Base-by-base conservation (phyloP, 2,113 vertebrate species). In the Chinchilla lanigera region DNA sequence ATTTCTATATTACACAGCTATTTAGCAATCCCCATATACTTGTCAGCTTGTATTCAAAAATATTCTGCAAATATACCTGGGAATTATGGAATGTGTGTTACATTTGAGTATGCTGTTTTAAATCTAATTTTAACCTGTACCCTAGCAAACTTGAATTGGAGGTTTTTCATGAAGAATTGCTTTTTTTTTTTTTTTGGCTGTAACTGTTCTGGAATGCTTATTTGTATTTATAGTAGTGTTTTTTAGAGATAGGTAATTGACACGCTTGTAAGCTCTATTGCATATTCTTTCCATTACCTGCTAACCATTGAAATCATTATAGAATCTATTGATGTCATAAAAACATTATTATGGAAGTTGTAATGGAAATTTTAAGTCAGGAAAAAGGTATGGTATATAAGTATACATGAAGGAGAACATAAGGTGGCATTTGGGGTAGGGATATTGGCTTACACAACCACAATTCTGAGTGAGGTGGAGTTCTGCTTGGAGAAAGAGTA, bases 21-120 rank as follows among this genome's bases (percentile, higher is more conserved):
- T 71, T 28, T 89, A 14, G 17, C 65, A 47, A 61, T 9, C 6
- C 24, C 44, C 11, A 87, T 92, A 85, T 50, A 82, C 3, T 93
- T 93, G 47, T 89, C 67, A 78, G 0, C 89, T 26, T 71, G 5
- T 87, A 67, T 47, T 96, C 38, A 63, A 65, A 91, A 90, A 50
- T 78, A 88, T 87, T 93, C 60, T 81, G 33, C 33, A 83, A 50
- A 52, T 86, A 28, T 96, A 58, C 89, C 38, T 91, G 52, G 54
- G 86, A 83, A 54, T 71, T 86, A 24, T 88, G 58, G 58, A 50
- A 44, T 73, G 10, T 93, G 97, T 67, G 44, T 71, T 75, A 58
- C 56, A 84, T 95, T 96, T 89, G 77, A 41, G 35, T 85, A 47
- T 56, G 33, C 81, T 33, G 91, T 86, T 77, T 92, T 91, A 96